phyloP scores from a whole-genome alignment of 2,113 vertebrate genomes.

The Fulica atra region DNA sequence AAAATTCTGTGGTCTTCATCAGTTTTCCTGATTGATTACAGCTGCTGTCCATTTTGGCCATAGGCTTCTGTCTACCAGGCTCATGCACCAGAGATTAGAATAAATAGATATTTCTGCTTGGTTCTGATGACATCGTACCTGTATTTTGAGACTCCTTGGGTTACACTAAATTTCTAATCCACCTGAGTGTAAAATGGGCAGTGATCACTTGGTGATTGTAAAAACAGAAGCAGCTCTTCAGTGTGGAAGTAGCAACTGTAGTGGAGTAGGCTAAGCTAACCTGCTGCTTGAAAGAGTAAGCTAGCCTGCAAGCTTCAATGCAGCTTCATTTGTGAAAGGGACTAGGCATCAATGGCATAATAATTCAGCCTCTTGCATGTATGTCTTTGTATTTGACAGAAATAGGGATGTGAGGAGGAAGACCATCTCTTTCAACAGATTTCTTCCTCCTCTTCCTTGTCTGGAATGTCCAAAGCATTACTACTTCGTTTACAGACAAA shows the following conservation, averaged over 20 bases:
- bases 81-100: not conserved
- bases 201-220: not conserved
- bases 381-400: not conserved
- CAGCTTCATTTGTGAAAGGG: not conserved
- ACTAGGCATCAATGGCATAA: not conserved
- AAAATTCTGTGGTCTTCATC: not conserved
- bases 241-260: not conserved
- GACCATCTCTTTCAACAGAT: not conserved
- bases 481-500: not conserved
- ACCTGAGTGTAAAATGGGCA: not conserved
- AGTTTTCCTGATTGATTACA: not conserved
- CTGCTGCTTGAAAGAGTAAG: not conserved
- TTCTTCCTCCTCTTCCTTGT: not conserved
- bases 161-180: not conserved
- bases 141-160: not conserved
- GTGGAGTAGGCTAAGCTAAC: not conserved
- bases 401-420: not conserved
- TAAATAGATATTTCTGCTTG: not conserved
- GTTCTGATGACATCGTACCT: not conserved
- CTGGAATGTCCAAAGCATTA: not conserved
- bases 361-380: not conserved
- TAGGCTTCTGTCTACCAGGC: not conserved
- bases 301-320: not conserved
- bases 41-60: not conserved
- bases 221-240: not conserved